phyloP scores from a whole-genome alignment of 2,113 vertebrate species.

The Macroglossus sobrinus region DNA sequence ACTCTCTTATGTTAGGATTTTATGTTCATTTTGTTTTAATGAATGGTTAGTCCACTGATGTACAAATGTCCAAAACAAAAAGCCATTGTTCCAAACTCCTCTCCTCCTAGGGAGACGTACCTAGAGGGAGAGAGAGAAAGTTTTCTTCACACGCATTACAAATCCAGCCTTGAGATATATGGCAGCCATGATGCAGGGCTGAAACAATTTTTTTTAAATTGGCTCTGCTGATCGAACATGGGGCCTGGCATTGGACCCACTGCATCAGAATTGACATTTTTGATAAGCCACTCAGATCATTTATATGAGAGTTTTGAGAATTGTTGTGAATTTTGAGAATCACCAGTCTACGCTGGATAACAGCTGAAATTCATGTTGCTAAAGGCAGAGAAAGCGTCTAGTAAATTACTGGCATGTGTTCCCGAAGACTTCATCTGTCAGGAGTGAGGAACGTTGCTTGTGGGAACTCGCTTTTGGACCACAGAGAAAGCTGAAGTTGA shows the following conservation, averaged over 20 bases:
- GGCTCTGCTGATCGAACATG: background rate
- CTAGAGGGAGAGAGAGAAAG: background rate
- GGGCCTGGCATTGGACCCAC: background rate
- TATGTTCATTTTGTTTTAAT: background rate
- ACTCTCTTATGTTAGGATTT: background rate
- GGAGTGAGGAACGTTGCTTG: background rate
- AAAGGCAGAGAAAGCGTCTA: background rate
- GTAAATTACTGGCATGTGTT: background rate
- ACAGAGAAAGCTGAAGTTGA: background rate
- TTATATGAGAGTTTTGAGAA: background rate
- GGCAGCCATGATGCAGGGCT: accelerated
- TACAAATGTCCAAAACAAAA: background rate
- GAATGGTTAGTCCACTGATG: background rate
- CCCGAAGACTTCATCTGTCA: background rate
- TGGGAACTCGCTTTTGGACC: background rate
- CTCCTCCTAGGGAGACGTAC: background rate
- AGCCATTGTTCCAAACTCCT: background rate
- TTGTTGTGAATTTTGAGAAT: background rate
- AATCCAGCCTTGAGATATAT: background rate
- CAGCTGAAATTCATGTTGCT: background rate
- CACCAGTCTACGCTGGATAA: background rate
- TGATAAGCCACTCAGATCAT: background rate
- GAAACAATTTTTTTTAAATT: accelerated
- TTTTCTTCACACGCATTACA: background rate
- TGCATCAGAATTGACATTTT: background rate